phyloP scores from a whole-genome alignment of 2,888 invertebrate species.

The Melipona bicolor region DNA sequence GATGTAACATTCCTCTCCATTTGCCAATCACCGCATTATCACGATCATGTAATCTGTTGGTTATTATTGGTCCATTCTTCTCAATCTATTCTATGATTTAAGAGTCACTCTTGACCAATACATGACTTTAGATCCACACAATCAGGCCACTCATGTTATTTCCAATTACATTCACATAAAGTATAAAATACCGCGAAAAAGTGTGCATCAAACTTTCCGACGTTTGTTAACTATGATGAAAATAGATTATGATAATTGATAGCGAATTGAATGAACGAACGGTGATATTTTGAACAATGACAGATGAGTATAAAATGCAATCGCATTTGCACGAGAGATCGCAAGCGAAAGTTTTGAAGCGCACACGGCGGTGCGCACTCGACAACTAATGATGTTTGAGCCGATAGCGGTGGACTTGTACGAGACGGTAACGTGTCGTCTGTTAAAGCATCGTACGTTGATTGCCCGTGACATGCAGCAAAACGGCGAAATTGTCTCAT shows the following conservation, averaged over 20 bases:
- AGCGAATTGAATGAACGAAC: neutral
- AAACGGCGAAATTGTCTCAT: neutral
- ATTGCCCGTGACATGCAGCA: neutral
- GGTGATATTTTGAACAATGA: neutral
- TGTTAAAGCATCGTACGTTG: neutral
- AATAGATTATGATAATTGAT: neutral
- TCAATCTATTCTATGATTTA: neutral
- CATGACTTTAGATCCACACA: neutral
- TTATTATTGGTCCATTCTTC: neutral
- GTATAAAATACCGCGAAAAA: neutral
- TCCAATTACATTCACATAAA: neutral
- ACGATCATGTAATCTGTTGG: constrained; percentile 9
- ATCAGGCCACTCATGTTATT: neutral
- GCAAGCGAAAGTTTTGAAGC: constrained; percentile 49
- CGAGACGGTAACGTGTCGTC: neutral
- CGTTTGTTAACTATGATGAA: neutral
- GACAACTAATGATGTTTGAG: constrained; percentile 58
- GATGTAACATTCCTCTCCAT: constrained; percentile 49
- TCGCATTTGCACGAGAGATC: constrained; percentile 1
- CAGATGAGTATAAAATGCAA: neutral
- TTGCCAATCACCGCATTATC: constrained; percentile 36
- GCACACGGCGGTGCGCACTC: constrained; percentile 51
- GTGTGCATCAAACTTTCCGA: neutral
- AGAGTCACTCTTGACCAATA: neutral
- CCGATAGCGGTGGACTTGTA: constrained; percentile 26